A percentile compares a stretch with the other conserved stretches of the same genome.
These are phyloP conservation scores for Tachystola acroxantha DNA, from an alignment of 2,888 invertebrate species.

Conservation along the genomic window DNA sequence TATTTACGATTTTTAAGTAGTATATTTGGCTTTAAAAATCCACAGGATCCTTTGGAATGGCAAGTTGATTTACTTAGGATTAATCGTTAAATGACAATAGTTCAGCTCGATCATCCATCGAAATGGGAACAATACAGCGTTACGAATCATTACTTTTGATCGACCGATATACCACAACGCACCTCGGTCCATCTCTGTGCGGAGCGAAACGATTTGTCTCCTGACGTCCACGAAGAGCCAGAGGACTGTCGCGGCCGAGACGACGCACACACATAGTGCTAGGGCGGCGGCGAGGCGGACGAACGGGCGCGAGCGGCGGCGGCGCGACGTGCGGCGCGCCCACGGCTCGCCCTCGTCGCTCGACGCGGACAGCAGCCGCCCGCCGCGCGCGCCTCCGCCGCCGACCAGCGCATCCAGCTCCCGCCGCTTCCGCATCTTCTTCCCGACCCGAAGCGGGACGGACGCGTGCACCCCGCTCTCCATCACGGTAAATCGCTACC, in stretches of 20 bases:
- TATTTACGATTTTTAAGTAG: no score
- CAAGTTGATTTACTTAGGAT: no score
- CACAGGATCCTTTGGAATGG: no score
- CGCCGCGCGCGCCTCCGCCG: conserved; percentile 67
- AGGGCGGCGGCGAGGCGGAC: conserved; percentile 79
- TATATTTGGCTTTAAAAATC: no score
- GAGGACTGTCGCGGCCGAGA: conserved; percentile 81
- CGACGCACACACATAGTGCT: conserved; percentile 79
- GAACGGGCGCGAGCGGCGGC: conserved; percentile 69
- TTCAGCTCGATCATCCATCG: no score
- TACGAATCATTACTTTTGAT: no score
- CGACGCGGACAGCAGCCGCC: conserved; percentile 81
- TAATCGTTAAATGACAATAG: no score
- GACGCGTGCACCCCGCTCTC: conserved; percentile 79
- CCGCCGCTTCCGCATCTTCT: conserved; percentile 87
- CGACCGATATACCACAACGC: no score
- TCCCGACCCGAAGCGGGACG: conserved; percentile 81
- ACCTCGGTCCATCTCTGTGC: conserved; percentile 83
- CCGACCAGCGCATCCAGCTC: conserved; percentile 85
- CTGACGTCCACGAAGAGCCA: conserved; percentile 84
- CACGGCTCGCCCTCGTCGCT: conserved; percentile 77
- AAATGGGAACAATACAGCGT: no score
- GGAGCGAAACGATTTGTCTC: conserved; percentile 80
- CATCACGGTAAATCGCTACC: conserved; percentile 57
- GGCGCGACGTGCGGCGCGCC: conserved; percentile 51